Percentiles rank a stretch among this genome's conserved stretches.
Evolutionary conservation across 2,113 vertebrate species (phyloP).

Genomic region (Aptenodytes patagonicus): DNA sequence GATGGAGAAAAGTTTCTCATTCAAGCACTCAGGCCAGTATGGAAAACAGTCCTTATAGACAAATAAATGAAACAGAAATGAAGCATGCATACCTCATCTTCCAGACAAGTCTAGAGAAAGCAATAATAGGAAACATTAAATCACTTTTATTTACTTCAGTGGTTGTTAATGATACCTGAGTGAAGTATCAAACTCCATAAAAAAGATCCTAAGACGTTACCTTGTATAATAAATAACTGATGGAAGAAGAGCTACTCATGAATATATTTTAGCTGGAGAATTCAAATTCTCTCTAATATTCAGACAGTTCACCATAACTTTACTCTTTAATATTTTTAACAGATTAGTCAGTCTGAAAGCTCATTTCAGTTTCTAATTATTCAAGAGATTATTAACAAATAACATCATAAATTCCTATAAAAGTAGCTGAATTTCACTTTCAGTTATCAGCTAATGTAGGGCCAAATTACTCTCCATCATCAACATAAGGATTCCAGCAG

Average conservation of each 20-base stretch:
- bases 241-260: neutral
- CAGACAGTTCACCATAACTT: neutral
- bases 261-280: neutral
- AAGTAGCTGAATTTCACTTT: neutral
- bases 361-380: neutral
- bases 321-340: neutral
- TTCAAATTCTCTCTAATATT: neutral
- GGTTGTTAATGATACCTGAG: neutral
- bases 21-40: neutral
- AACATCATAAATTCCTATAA: neutral
- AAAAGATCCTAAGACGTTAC: neutral
- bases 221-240: neutral
- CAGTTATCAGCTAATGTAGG: neutral
- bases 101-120: neutral
- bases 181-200: neutral
- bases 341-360: neutral
- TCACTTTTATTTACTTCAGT: neutral
- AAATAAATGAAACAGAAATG: neutral
- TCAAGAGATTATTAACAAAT: neutral
- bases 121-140: neutral
- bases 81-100: neutral
- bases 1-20: neutral
- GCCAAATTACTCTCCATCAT: neutral
- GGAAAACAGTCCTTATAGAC: neutral
- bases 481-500: neutral